These are phyloP conservation scores for Delia radicum DNA, from an alignment of 1,140 invertebrate genomes.

Conservation along the genomic window DNA sequence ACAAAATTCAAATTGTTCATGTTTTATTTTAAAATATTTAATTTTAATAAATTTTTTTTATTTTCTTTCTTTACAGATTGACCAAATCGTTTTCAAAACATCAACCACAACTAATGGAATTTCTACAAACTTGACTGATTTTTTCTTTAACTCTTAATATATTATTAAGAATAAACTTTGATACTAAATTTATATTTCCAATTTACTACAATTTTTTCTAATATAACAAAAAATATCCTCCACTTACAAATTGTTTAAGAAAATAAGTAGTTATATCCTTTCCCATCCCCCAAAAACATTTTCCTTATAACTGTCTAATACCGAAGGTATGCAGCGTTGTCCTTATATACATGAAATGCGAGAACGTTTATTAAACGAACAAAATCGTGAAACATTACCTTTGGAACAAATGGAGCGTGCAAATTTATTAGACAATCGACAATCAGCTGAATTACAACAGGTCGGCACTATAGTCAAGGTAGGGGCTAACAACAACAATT, in stretches of 20 bases:
- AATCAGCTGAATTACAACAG: conserved; percentile 64
- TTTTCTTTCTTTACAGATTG: neutral
- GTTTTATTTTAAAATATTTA: neutral
- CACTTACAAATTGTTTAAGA: neutral
- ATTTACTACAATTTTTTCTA: neutral
- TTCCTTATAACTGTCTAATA: neutral
- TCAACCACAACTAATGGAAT: conserved; percentile 6
- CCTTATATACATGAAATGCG: conserved; percentile 90
- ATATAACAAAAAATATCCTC: neutral
- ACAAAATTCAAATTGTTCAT: too few relatives aligned
- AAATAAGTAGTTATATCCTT: neutral
- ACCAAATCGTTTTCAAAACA: neutral
- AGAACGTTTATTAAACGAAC: conserved; percentile 76
- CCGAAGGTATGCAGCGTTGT: conserved; percentile 77
- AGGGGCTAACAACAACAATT: conserved; percentile 45
- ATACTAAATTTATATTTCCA: neutral
- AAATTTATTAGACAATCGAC: conserved; percentile 62
- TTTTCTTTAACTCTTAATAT: neutral
- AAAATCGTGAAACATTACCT: conserved; percentile 59
- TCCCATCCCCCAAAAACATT: neutral
- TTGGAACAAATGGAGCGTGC: conserved; percentile 58
- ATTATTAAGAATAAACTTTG: neutral
- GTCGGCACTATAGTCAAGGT: conserved; percentile 86
- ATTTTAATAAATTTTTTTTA: neutral
- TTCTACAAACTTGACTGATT: conserved; percentile 19